Percentiles rank a stretch among this genome's conserved stretches.
Conservation (phyloP, 2,888 invertebrate genomes). For the Tortricodes alternella region DNA sequence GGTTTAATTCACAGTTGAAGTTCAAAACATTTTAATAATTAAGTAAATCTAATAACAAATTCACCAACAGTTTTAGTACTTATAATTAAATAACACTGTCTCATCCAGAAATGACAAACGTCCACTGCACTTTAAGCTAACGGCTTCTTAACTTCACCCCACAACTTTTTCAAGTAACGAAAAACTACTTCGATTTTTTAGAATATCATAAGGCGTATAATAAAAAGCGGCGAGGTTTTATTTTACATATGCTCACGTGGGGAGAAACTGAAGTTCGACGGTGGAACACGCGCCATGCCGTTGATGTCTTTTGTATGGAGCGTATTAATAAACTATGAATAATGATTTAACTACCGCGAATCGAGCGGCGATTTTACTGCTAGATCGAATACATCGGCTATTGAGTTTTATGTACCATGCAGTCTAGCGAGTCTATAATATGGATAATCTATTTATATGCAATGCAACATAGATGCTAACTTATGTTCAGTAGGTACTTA, state of each 20-base stretch:
- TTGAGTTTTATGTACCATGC: no score
- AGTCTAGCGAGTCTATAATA: no score
- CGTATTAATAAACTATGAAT: conserved; percentile 10
- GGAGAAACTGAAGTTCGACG: conserved; percentile 44
- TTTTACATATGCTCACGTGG: conserved; percentile 54
- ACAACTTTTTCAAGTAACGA: conserved; percentile 57
- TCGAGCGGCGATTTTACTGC: no score
- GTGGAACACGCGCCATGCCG: conserved; percentile 39
- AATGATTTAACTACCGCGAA: conserved; percentile 16
- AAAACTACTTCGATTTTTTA: conserved; percentile 60
- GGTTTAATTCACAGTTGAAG: no score
- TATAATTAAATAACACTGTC: conserved; percentile 28
- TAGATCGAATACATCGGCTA: no score
- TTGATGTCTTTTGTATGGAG: conserved; percentile 70
- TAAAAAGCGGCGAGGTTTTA: conserved; percentile 64
- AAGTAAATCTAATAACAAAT: no score
- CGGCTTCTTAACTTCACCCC: conserved; percentile 46
- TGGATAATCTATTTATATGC: no score
- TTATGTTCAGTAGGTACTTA: no score
- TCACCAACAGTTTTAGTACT: neutral
- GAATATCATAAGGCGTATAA: conserved; percentile 60
- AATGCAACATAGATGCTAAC: no score
- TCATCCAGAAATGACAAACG: conserved; percentile 38
- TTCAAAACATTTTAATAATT: no score
- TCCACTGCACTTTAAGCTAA: conserved; percentile 14